Evolutionary conservation across 2,113 vertebrate species (phyloP).

Genomic region (Aramus guarauna): DNA sequence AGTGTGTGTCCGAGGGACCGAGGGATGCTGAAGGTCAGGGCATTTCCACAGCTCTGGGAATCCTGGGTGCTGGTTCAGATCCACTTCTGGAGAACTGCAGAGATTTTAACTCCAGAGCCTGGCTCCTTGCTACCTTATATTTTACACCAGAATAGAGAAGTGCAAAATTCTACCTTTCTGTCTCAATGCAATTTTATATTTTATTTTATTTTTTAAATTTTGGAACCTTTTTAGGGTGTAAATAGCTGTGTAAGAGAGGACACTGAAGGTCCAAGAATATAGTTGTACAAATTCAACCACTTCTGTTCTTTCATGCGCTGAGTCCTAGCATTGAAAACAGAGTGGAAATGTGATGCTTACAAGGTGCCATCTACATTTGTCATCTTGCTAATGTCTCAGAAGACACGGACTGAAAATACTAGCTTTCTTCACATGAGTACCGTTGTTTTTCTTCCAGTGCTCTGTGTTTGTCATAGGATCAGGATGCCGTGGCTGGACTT

Average conservation of each 20-base stretch:
- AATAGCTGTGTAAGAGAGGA: not conserved
- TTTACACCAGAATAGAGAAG: not conserved
- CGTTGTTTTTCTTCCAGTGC: not conserved
- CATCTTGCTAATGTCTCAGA: not conserved
- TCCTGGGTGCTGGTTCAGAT: not conserved
- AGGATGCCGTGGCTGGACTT: not conserved
- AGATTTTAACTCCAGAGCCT: not conserved
- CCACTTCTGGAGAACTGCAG: not conserved
- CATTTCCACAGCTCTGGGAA: not conserved
- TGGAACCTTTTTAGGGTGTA: not conserved
- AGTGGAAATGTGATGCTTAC: not conserved
- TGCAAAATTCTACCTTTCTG: not conserved
- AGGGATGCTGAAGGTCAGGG: not conserved
- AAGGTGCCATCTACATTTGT: not conserved
- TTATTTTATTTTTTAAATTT: not conserved
- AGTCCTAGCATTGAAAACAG: not conserved
- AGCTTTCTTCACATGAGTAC: not conserved
- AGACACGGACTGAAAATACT: not conserved
- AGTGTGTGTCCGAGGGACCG: accelerated
- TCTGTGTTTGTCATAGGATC: not conserved
- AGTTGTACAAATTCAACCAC: not conserved
- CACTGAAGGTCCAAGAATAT: not conserved
- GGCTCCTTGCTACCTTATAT: not conserved
- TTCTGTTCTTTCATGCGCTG: not conserved
- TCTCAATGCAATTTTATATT: not conserved